Base-by-base conservation (phyloP, 30 jellyfish, hydroid and myxozoan genomes). In the Sanderia malayensis region DNA sequence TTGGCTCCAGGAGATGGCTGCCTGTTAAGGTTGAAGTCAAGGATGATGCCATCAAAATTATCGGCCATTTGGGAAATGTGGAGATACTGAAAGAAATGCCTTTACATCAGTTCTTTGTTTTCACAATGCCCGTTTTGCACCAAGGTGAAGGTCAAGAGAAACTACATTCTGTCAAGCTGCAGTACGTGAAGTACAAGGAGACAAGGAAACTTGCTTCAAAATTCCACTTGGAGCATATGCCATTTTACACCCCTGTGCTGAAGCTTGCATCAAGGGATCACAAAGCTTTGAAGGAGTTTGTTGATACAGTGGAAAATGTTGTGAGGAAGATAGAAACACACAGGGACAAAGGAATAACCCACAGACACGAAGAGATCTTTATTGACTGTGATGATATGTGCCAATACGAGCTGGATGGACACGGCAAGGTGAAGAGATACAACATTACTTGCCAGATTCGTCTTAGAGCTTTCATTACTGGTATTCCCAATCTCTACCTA, bases 351-450 rank as follows among this genome's bases (percentile, higher is more conserved):
- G 94, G 90, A 26, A 76, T 89, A 26, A 45, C 95, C 0, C 88
- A 89, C 73, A 62, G 86, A 31, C 95, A 83, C 41, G 94, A 89
- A 62, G 97, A 83, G 57, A 67, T 89, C 4, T 89, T 89, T 66
- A 75, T 89, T 23, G 95, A 89, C 32, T 74, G 95, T 68, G 97
- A 89, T 32, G 97, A 89, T 61, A 47, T 84, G 4, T 89, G 97
- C 58, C 87, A 82, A 26, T 89, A 57, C 61, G 84, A 73, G 70
- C 70, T 89, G 23, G 89, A 95, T 20, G 97, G 97, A 18, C 69
- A 83, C 57, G 97, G 97, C 3, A 60, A 68, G 9, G 81, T 89
- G 1, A 61, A 85, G 30, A 57, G 64, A 65, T 89, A 75, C 46
- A 89, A 83, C 52, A 76, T 89, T 18, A 89, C 97, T 0, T 84